These are phyloP conservation scores for Holothuria glaberrima DNA, from an alignment of 35 echinoderm and acorn worm genomes.

Conservation along the genomic window DNA sequence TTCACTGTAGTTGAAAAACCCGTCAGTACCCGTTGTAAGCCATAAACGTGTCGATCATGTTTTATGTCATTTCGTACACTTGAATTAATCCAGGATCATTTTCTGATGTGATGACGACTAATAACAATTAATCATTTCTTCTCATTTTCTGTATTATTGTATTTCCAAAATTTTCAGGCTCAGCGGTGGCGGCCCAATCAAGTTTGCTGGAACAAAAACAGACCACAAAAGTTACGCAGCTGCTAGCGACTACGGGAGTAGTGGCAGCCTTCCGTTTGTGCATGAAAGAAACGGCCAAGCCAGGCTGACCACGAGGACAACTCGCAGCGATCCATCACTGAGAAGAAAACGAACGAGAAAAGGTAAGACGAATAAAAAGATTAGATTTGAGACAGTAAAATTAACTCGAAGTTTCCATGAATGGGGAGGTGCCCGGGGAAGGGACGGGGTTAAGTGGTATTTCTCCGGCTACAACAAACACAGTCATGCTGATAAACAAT, in stretches of 20 bases:
- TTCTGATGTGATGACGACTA: too few relatives aligned
- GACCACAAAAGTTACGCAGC: slow-evolving; percentile 2
- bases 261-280: not conserved
- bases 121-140: not conserved
- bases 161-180: slow-evolving; percentile 9
- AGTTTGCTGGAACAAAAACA: slow-evolving; percentile 37
- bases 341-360: not conserved
- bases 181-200: slow-evolving; percentile 56
- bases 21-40: too few relatives aligned
- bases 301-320: not conserved
- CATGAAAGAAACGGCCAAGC: not conserved
- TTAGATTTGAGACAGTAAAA: too few relatives aligned
- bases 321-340: slow-evolving; percentile 21
- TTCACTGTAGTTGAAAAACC: too few relatives aligned
- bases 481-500: too few relatives aligned
- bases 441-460: too few relatives aligned
- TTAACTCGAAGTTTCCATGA: too few relatives aligned
- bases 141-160: not conserved
- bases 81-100: too few relatives aligned
- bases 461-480: too few relatives aligned
- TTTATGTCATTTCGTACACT: too few relatives aligned
- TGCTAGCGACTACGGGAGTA: not conserved
- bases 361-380: not conserved
- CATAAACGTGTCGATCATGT: too few relatives aligned
- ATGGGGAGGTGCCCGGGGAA: too few relatives aligned